Conservation (phyloP, 1,140 invertebrate genomes). For the Dreissena polymorpha region DNA sequence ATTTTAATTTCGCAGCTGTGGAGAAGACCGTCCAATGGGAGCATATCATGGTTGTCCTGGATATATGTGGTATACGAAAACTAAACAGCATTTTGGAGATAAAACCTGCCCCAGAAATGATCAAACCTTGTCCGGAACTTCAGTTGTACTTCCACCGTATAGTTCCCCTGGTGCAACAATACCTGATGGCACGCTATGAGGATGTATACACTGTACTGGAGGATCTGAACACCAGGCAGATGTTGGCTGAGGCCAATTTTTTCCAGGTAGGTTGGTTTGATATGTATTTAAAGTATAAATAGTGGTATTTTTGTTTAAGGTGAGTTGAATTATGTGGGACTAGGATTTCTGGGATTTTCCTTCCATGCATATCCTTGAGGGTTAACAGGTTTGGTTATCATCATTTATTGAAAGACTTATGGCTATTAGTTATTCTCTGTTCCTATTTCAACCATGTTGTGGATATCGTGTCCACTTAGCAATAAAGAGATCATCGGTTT, state of each 20-base stretch:
- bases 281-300: not conserved
- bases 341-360: too few species aligned
- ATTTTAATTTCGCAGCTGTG: too few species aligned
- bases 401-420: too few species aligned
- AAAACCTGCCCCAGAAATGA: constrained; percentile 63
- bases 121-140: constrained; percentile 63
- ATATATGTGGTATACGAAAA: constrained; percentile 62
- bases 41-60: constrained; percentile 51
- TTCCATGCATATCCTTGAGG: too few species aligned
- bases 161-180: constrained; percentile 70
- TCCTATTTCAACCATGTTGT: too few species aligned
- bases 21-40: not conserved
- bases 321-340: not conserved
- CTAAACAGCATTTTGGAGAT: constrained; percentile 64
- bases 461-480: too few species aligned
- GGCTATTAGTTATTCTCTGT: too few species aligned
- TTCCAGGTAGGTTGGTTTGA: constrained; percentile 62
- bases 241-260: constrained; percentile 65
- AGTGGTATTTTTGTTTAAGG: too few species aligned
- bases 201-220: constrained; percentile 62
- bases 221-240: constrained; percentile 54
- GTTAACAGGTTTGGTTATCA: too few species aligned
- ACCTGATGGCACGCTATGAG: constrained; percentile 59
- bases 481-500: too few species aligned
- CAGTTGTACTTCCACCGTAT: constrained; percentile 67